Evolutionary conservation across 2,113 vertebrate species (phyloP).

Genomic region (Trichechus manatus): DNA sequence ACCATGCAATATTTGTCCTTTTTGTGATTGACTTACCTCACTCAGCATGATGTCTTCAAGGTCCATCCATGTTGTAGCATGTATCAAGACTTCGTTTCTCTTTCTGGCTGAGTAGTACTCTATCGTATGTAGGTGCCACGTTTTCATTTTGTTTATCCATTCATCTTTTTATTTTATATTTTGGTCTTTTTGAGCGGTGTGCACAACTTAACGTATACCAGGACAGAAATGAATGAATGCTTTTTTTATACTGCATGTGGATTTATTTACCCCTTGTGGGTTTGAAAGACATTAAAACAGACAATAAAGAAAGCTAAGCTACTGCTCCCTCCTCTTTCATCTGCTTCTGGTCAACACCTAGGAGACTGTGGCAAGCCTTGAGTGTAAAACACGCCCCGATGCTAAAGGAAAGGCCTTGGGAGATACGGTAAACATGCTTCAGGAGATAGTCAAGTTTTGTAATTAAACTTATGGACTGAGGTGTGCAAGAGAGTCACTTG

Average conservation of each 20-base stretch:
- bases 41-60: no score
- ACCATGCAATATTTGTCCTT: no score
- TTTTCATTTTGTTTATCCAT: no score
- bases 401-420: not conserved
- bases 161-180: no score
- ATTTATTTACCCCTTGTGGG: not conserved
- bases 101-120: no score
- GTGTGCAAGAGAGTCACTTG: not conserved
- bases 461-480: not conserved
- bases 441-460: not conserved
- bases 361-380: accelerated
- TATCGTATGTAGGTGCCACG: no score
- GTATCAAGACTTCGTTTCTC: no score
- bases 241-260: not conserved
- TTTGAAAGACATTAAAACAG: not conserved
- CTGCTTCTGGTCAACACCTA: not conserved
- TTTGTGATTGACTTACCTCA: no score
- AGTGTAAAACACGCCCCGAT: not conserved
- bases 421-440: not conserved
- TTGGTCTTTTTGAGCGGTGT: no score
- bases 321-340: not conserved
- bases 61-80: no score
- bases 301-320: not conserved
- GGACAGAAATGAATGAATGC: not conserved
- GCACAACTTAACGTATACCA: no score